Base-by-base conservation (phyloP, 2,113 vertebrate species). In the Cynocephalus volans region DNA sequence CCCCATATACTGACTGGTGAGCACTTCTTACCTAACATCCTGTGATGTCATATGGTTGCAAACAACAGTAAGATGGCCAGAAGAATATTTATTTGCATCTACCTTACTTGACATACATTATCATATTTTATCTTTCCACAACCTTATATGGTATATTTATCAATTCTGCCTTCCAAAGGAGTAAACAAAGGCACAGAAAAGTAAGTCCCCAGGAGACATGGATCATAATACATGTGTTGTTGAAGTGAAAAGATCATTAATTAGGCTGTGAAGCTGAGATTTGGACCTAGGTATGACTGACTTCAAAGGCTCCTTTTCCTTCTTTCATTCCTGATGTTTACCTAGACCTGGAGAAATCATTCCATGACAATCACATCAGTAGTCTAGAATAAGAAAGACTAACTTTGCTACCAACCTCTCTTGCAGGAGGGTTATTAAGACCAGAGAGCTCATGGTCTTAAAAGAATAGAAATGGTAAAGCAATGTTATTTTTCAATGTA, bases 351-450 rank as follows among this genome's bases (percentile, higher is more conserved):
- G 41, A 45, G 31, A 86, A 77, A 77, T 79, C 41, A 92, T 58
- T 82, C 92, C 81, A 90, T 18, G 23, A 54, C 23, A 80, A 36
- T 95, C n/a, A 77, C 65, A 83, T 84, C 50, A 90, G 33, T 62
- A 58, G 19, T 45, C 88, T 97, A 54, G 85, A 76, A 88, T 90
- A 65, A 73, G 28, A 96, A 93, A 89, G n/a, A 91, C 13, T 64
- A 96, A 93, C 92, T n/a, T 79, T 97, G 8, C 67, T 77, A 75
- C 41, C 23, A 93, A 65, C 8, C 48, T 94, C 75, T 17, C 28
- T 87, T 87, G 11, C 13, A 92, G 50, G 21, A 72, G 9, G 60
- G 15, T 72, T 70, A 41, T 50, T 88, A 85, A 90, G 73, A 88
- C 69, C 65, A 90, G 82, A 73, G 54, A 77, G 64, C 1, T 88